Conservation (phyloP, 2,888 invertebrate genomes). For the Cephus nigrinus region DNA sequence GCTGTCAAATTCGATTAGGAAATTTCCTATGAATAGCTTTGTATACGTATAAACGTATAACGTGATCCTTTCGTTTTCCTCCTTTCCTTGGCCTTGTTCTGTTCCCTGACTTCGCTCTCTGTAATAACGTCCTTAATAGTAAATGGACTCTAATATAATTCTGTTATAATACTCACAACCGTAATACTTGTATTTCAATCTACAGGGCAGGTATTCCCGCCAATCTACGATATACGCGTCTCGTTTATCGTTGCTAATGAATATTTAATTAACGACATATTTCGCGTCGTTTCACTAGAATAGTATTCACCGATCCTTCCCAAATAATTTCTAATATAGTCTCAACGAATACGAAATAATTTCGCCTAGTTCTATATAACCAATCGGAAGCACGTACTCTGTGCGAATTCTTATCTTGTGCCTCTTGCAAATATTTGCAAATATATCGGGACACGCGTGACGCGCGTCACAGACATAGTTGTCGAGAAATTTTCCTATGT, state of each 20-base stretch:
- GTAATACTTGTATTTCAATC: constrained; percentile 58
- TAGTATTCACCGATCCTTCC: neutral
- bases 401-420: neutral
- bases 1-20: neutral
- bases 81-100: neutral
- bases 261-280: neutral
- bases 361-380: neutral
- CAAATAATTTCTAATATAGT: neutral
- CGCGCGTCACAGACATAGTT: neutral
- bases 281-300: neutral
- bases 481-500: neutral
- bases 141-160: constrained; percentile 31
- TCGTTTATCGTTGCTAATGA: constrained; percentile 2
- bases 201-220: constrained; percentile 35
- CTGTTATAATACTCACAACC: constrained; percentile 56
- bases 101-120: neutral
- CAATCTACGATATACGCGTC: constrained; percentile 3
- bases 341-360: neutral
- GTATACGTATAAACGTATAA: constrained; percentile 12
- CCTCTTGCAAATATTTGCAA: neutral
- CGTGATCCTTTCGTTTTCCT: constrained; percentile 9
- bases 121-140: constrained; percentile 11
- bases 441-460: too few species aligned
- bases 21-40: neutral
- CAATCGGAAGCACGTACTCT: neutral